Evolutionary conservation across 1,140 invertebrate genomes (phyloP).

Genomic region (Zaprionus ghesquierei): DNA sequence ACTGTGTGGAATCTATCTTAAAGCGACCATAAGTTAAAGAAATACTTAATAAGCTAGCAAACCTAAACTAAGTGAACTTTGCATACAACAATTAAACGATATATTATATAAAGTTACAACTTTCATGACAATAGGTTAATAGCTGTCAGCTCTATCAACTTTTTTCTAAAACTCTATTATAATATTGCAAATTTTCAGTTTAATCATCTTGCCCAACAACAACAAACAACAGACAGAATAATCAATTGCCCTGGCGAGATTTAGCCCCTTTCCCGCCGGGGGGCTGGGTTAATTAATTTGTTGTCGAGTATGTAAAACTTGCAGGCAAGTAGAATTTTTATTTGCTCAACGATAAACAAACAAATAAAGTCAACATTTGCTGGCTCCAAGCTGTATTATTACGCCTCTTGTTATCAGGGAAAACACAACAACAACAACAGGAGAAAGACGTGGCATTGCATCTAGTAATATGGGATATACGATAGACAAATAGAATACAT

Average conservation of each 20-base stretch:
- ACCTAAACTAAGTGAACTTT: neutral
- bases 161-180: neutral
- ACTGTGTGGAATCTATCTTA: neutral
- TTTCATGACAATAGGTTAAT: neutral
- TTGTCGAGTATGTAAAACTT: constrained; percentile 25
- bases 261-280: neutral
- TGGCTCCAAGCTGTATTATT: constrained; percentile 18
- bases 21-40: neutral
- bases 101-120: neutral
- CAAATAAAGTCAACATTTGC: constrained; percentile 49
- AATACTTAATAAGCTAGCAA: neutral
- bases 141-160: neutral
- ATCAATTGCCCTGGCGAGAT: constrained; percentile 4
- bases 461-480: constrained; percentile 15
- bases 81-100: neutral
- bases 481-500: constrained; percentile 13
- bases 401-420: constrained; percentile 36
- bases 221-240: neutral
- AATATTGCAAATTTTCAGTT: neutral
- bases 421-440: constrained; percentile 3
- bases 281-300: constrained; percentile 37
- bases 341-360: constrained; percentile 49
- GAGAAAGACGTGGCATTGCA: constrained; percentile 26
- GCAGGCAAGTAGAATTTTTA: constrained; percentile 35
- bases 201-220: neutral